Percentiles rank a stretch among this genome's conserved stretches.
Evolutionary conservation across 2,113 vertebrate species (phyloP).

Genomic region (Rhinichthys klamathensis): DNA sequence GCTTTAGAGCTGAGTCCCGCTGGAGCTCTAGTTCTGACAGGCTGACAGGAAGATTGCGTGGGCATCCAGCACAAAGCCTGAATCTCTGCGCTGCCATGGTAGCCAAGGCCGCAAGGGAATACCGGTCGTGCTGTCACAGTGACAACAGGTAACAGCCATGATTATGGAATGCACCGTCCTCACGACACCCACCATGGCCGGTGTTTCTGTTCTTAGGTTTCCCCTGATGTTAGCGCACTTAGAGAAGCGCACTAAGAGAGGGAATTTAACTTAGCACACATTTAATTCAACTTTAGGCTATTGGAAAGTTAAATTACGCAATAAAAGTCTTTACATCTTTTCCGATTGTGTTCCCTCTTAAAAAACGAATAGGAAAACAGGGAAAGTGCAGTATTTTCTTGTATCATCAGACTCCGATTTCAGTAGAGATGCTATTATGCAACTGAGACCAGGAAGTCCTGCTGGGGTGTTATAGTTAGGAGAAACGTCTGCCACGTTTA

Average conservation of each 20-base stretch:
- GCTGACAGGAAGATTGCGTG: conserved; percentile 37
- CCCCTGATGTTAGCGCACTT: conserved; percentile 12
- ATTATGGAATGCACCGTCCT: conserved; percentile 49
- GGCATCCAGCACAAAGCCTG: conserved; percentile 38
- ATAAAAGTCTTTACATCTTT: background rate
- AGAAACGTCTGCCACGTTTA: conserved; percentile 25
- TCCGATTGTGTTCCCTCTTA: background rate
- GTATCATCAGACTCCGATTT: background rate
- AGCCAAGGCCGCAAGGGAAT: conserved; percentile 49
- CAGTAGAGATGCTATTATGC: background rate
- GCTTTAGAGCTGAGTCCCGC: conserved; percentile 7
- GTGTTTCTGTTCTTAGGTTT: conserved; percentile 6
- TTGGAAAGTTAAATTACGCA: background rate
- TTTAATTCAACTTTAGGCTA: background rate
- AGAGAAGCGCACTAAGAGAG: background rate
- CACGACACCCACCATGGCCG: background rate
- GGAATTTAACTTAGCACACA: background rate
- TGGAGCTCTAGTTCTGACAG: conserved; percentile 39
- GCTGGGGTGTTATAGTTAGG: background rate
- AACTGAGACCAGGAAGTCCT: background rate
- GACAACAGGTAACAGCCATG: conserved; percentile 46
- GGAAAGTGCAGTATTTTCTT: background rate
- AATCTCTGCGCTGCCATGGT: conserved; percentile 35
- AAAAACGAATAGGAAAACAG: background rate
- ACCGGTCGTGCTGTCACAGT: conserved; percentile 2